A percentile compares a stretch with the other conserved stretches of the same genome.
phyloP scores from a whole-genome alignment of 2,797 vertebrate species.

The Gouania willdenowi region DNA sequence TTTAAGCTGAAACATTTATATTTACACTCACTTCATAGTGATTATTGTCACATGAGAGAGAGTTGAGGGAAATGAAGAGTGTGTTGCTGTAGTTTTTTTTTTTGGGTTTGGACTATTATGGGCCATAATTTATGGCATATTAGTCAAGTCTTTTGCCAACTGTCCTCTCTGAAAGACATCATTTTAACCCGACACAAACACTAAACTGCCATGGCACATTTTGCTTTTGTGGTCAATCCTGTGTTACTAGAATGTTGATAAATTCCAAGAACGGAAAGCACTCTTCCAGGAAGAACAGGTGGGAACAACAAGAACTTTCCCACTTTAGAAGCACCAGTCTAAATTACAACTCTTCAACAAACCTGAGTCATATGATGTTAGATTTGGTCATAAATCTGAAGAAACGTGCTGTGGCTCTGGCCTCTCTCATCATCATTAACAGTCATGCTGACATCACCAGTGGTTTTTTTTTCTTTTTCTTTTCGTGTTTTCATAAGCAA shows the following conservation, averaged over 20 bases:
- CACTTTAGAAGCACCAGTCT: not conserved
- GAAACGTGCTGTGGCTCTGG: not conserved
- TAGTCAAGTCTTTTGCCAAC: not conserved
- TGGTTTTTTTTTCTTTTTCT: slow-evolving; percentile 26
- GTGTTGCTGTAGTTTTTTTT: slow-evolving; percentile 26
- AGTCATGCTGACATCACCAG: slow-evolving; percentile 18
- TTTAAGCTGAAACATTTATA: slow-evolving; percentile 2
- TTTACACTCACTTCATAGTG: too few relatives aligned
- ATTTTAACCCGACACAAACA: not conserved
- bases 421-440: slow-evolving; percentile 26
- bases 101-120: too few relatives aligned
- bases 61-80: slow-evolving; percentile 45
- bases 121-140: too few relatives aligned
- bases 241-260: not conserved
- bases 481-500: slow-evolving; percentile 29
- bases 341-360: not conserved
- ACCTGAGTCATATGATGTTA: slow-evolving; percentile 1
- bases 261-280: too few relatives aligned
- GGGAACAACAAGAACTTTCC: slow-evolving; percentile 21
- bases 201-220: not conserved
- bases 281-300: slow-evolving; percentile 6
- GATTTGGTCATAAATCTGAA: not conserved
- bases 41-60: slow-evolving; percentile 19
- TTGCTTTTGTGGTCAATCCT: not conserved
- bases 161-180: not conserved